These are phyloP conservation scores for Donacobius atricapilla DNA, from an alignment of 2,113 vertebrate species.

Conservation along the genomic window DNA sequence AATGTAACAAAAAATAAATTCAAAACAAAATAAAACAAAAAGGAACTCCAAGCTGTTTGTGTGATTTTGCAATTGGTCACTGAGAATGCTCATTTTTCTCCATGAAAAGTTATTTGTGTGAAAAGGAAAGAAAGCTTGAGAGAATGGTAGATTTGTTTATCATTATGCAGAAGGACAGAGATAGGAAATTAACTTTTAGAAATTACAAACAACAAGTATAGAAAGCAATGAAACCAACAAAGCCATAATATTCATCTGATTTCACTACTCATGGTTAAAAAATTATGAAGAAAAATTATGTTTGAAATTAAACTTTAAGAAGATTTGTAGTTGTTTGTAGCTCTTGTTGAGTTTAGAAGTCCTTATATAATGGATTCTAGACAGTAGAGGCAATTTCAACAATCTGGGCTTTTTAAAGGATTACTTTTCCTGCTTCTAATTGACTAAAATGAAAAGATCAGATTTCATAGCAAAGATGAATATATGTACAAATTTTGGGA, in stretches of 20 bases:
- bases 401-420: neutral
- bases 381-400: neutral
- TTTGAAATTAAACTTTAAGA: neutral
- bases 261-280: neutral
- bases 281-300: neutral
- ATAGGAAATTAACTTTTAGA: neutral
- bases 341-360: neutral
- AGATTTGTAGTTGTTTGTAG: neutral
- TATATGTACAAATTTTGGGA: neutral
- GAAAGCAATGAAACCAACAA: neutral
- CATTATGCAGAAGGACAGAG: neutral
- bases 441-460: neutral
- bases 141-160: neutral
- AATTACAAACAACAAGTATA: neutral
- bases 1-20: neutral
- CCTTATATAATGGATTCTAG: neutral
- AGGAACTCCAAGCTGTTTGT: neutral
- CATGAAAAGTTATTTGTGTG: neutral
- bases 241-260: neutral
- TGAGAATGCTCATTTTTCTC: neutral
- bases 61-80: neutral
- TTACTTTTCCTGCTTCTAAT: neutral
- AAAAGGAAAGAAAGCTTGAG: neutral
- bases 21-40: neutral
- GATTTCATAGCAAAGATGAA: neutral